These are phyloP conservation scores for Lacerta bilineata DNA, from an alignment of 2,797 vertebrate genomes.

Conservation along the genomic window DNA sequence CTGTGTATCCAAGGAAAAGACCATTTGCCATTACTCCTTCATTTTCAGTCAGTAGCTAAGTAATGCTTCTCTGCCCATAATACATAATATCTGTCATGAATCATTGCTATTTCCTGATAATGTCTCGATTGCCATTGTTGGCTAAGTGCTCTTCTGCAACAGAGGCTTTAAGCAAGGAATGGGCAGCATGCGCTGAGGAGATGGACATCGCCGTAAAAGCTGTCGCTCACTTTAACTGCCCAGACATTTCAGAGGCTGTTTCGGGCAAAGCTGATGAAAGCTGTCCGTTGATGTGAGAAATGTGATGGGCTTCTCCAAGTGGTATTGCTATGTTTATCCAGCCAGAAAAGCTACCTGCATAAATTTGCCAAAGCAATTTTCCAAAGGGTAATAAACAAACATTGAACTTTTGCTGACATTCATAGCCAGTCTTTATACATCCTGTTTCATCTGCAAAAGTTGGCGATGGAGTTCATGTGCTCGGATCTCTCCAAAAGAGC, in stretches of 20 bases:
- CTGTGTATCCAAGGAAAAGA: constrained; percentile 43
- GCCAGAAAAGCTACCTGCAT: constrained; percentile 52
- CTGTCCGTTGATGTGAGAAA: constrained; percentile 45
- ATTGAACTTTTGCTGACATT: background rate
- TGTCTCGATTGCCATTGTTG: constrained; percentile 54
- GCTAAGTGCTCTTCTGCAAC: constrained; percentile 48
- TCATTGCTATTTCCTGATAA: constrained; percentile 51
- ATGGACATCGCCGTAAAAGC: constrained; percentile 56
- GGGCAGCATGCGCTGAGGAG: constrained; percentile 42
- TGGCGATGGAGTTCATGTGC: constrained; percentile 12
- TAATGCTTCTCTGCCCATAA: constrained; percentile 27
- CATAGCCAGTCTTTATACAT: constrained; percentile 25
- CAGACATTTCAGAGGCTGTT: constrained; percentile 53
- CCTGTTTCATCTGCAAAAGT: constrained; percentile 33
- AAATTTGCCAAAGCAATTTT: constrained; percentile 67
- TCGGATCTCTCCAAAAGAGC: constrained; percentile 23
- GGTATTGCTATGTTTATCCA: constrained; percentile 40
- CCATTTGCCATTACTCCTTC: constrained; percentile 48
- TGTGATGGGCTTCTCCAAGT: constrained; percentile 29
- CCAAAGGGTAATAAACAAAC: constrained; percentile 62
- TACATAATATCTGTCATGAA: constrained; percentile 48
- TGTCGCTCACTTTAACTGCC: constrained; percentile 61
- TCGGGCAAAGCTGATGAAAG: constrained; percentile 50
- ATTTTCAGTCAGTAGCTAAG: constrained; percentile 50
- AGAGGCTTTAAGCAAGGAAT: constrained; percentile 59